Conservation (phyloP, 2,797 vertebrate species). For the Caiman crocodilus region DNA sequence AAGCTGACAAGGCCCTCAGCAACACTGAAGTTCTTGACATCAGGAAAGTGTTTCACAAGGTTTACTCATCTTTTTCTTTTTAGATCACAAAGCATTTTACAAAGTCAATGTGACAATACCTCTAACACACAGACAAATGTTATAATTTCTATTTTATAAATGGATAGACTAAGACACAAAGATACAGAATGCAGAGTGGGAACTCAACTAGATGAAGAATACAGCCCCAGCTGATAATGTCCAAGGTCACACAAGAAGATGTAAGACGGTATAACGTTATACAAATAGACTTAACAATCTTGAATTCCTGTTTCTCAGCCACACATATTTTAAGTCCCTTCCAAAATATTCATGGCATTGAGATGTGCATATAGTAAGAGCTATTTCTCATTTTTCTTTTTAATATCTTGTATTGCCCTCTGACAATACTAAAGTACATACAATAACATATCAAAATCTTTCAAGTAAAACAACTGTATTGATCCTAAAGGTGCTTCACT, state of each 20-base stretch:
- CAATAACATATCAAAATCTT: constrained; percentile 72
- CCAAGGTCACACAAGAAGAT: neutral
- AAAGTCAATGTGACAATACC: neutral
- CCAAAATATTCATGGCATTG: neutral
- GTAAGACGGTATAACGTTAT: neutral
- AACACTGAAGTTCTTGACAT: too few species aligned
- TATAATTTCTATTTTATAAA: neutral
- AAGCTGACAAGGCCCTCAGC: too few species aligned
- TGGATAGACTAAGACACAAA: neutral
- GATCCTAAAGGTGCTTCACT: constrained; percentile 79
- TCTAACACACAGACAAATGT: neutral
- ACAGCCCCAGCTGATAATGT: neutral
- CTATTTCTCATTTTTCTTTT: neutral
- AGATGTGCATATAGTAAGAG: neutral
- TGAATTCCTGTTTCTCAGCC: neutral
- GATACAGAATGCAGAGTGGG: neutral
- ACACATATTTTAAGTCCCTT: neutral
- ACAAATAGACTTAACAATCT: neutral
- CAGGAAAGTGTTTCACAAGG: neutral
- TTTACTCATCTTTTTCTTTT: too few species aligned
- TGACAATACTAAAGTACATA: constrained; percentile 45
- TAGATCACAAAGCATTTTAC: neutral
- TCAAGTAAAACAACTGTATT: constrained; percentile 76
- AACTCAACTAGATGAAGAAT: neutral
- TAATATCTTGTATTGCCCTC: constrained; percentile 1